Percentiles rank a stretch among this genome's conserved stretches.
Conservation (phyloP, 2,888 invertebrate genomes). For the Automeris io region DNA sequence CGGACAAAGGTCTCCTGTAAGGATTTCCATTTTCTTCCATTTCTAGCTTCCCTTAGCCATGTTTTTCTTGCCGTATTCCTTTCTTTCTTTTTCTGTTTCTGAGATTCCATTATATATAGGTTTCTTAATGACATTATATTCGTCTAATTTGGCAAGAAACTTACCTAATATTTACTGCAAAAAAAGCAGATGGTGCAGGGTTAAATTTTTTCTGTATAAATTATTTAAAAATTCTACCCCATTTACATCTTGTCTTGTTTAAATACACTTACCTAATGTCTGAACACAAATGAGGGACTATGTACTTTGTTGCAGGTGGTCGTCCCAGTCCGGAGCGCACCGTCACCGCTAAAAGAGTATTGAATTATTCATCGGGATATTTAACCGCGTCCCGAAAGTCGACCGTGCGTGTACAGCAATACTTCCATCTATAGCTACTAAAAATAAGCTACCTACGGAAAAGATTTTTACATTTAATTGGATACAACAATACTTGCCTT, state of each 20-base stretch:
- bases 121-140: too few relatives aligned
- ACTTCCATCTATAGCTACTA: slow-evolving; percentile 30
- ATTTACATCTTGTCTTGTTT: slow-evolving; percentile 28
- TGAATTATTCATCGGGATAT: slow-evolving; percentile 72
- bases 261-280: slow-evolving; percentile 9
- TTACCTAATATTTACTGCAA: too few relatives aligned
- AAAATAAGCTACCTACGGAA: slow-evolving; percentile 31
- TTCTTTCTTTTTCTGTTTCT: too few relatives aligned
- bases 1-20: too few relatives aligned
- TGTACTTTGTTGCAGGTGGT: slow-evolving; percentile 71
- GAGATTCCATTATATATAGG: too few relatives aligned
- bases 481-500: too few relatives aligned
- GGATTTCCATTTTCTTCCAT: too few relatives aligned
- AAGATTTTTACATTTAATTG: slow-evolving; percentile 16
- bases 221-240: slow-evolving; percentile 35
- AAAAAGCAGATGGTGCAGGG: too few relatives aligned
- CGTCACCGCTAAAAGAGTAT: slow-evolving; percentile 59
- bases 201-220: slow-evolving; percentile 6
- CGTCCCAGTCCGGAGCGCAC: slow-evolving; percentile 41
- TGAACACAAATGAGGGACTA: slow-evolving; percentile 56
- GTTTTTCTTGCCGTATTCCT: too few relatives aligned
- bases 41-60: too few relatives aligned
- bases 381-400: slow-evolving; percentile 50
- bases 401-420: slow-evolving; percentile 35
- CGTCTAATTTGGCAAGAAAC: too few relatives aligned